Percentiles rank a stretch among this genome's conserved stretches.
phyloP scores from a whole-genome alignment of 2,113 vertebrate species.

The Oplegnathus fasciatus region DNA sequence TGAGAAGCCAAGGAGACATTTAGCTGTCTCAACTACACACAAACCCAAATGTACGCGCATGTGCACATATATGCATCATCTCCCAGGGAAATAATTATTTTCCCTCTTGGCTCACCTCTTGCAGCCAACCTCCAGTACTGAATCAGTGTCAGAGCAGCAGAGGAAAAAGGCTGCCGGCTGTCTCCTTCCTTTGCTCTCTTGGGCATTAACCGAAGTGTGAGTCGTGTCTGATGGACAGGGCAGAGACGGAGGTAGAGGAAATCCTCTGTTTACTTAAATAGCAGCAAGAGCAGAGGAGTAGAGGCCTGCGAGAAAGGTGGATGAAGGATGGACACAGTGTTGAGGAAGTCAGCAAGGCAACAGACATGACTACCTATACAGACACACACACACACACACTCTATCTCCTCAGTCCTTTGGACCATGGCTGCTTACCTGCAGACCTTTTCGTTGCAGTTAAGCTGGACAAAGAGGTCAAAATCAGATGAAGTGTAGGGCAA shows the following conservation, averaged over 20 bases:
- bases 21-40: constrained; percentile 27
- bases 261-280: constrained; percentile 57
- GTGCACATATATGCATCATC: constrained; percentile 31
- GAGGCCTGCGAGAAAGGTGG: constrained; percentile 6
- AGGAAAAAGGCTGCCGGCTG: constrained; percentile 46
- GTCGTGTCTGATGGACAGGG: constrained; percentile 49
- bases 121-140: constrained; percentile 50
- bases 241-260: constrained; percentile 45
- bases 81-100: constrained; percentile 72
- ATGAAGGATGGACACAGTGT: constrained; percentile 18
- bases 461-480: not conserved
- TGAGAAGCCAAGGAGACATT: constrained; percentile 47
- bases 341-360: constrained; percentile 17
- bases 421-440: not conserved
- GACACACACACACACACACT: constrained; percentile 4
- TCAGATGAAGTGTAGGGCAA: not conserved
- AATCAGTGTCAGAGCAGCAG: constrained; percentile 63
- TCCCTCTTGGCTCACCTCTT: constrained; percentile 47
- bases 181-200: constrained; percentile 58
- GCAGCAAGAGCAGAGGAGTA: constrained; percentile 25
- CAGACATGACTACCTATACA: constrained; percentile 1
- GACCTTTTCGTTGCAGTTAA: not conserved
- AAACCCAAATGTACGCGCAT: fast-evolving
- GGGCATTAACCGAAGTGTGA: constrained; percentile 59
- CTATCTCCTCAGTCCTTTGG: not conserved